phyloP scores from a whole-genome alignment of 1,140 invertebrate genomes.

The Adoxophyes honmai region DNA sequence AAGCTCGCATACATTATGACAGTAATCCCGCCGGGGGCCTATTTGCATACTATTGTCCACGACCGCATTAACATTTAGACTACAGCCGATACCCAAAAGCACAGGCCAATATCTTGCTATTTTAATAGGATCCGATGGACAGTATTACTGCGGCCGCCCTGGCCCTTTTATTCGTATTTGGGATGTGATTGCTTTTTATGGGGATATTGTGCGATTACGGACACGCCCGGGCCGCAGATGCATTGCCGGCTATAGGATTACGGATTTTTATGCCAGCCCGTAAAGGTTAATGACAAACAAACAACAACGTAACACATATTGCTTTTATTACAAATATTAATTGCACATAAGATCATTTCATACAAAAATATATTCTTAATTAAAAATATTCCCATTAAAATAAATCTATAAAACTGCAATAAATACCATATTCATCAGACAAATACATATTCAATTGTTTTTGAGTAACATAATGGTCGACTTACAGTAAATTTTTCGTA shows the following conservation, averaged over 20 bases:
- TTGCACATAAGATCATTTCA: constrained; percentile 72
- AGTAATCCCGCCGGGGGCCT: constrained; percentile 8
- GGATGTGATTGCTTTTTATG: constrained; percentile 12
- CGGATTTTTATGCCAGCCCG: no score
- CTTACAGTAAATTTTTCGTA: constrained; percentile 1
- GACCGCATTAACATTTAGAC: constrained; percentile 13
- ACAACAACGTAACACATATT: constrained; percentile 42
- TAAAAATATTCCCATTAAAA: constrained; percentile 69
- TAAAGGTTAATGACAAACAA: neutral
- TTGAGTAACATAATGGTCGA: constrained; percentile 26
- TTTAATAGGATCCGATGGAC: constrained; percentile 12
- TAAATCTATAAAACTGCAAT: constrained; percentile 59
- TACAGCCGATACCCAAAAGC: constrained; percentile 12
- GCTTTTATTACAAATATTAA: constrained; percentile 74
- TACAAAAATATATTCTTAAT: constrained; percentile 76
- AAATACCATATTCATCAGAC: constrained; percentile 40
- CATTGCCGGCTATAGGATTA: no score
- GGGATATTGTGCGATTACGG: neutral
- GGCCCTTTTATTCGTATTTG: constrained; percentile 6
- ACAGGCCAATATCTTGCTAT: constrained; percentile 3
- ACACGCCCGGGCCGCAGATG: neutral
- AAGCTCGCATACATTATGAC: constrained; percentile 7
- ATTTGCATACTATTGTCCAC: constrained; percentile 13
- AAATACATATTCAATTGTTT: constrained; percentile 43
- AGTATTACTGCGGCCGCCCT: neutral